phyloP scores from a whole-genome alignment of 1,140 invertebrate genomes.

The Neuroterus valhalla region DNA sequence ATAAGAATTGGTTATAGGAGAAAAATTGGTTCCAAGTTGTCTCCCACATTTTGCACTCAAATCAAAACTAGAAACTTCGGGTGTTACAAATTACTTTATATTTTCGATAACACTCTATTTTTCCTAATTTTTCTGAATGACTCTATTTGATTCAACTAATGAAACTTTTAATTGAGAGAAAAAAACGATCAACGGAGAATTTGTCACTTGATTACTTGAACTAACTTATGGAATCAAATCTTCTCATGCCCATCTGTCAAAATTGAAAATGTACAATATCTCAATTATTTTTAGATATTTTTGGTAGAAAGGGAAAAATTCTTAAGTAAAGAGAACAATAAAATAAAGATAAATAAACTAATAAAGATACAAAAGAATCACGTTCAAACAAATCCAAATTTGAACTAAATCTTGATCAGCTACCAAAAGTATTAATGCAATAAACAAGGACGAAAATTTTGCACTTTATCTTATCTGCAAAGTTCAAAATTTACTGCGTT shows the following conservation, averaged over 20 bases:
- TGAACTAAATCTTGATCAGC: not conserved
- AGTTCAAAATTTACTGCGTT: conserved; percentile 14
- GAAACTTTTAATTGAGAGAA: not conserved
- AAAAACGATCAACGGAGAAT: not conserved
- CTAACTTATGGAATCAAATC: too few species aligned
- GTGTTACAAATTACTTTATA: too few species aligned
- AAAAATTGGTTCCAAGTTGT: not conserved
- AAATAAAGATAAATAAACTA: too few species aligned
- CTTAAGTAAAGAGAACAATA: too few species aligned
- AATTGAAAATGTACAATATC: not conserved
- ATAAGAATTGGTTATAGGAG: not conserved
- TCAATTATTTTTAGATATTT: not conserved
- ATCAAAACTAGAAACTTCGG: too few species aligned
- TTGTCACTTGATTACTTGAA: too few species aligned
- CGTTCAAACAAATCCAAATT: too few species aligned
- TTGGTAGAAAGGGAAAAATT: not conserved
- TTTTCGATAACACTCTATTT: too few species aligned
- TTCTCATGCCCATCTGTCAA: not conserved
- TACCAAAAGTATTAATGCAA: not conserved
- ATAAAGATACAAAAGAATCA: too few species aligned
- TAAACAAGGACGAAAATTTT: not conserved
- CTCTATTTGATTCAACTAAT: too few species aligned
- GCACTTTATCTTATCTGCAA: conserved; percentile 15
- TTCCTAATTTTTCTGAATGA: too few species aligned
- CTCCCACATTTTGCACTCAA: not conserved